A percentile compares a stretch with the other conserved stretches of the same genome.
phyloP scores from a whole-genome alignment of 2,113 vertebrate genomes.

The Elaphurus davidianus region DNA sequence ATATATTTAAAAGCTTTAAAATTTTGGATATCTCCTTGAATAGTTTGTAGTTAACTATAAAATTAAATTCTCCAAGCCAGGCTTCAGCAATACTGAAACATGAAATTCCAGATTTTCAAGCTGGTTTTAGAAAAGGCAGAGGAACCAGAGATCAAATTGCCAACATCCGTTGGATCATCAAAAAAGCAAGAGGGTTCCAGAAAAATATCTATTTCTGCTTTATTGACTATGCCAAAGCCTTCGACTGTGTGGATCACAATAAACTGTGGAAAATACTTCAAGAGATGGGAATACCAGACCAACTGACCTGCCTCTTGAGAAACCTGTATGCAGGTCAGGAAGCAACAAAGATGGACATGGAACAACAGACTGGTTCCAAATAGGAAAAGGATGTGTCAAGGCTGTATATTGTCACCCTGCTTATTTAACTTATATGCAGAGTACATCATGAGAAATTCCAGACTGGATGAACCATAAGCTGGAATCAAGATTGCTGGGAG shows the following conservation, averaged over 20 bases:
- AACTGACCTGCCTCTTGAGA: neutral
- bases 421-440: neutral
- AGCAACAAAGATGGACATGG: neutral
- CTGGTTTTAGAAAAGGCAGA: neutral
- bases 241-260: neutral
- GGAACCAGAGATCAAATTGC: neutral
- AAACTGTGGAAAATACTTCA: neutral
- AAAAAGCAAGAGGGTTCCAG: neutral
- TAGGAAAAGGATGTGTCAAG: accelerated
- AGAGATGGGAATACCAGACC: neutral
- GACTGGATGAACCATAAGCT: neutral
- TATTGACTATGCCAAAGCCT: neutral
- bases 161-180: accelerated
- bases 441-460: neutral
- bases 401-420: neutral
- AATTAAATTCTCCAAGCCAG: neutral
- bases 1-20: slow-evolving; percentile 37
- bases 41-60: neutral
- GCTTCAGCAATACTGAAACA: neutral
- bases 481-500: neutral
- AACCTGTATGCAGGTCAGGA: neutral
- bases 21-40: neutral
- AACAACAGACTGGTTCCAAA: neutral
- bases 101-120: neutral
- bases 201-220: neutral